phyloP scores from a whole-genome alignment of 2,888 invertebrate species.

The Ormyrus thymus region DNA sequence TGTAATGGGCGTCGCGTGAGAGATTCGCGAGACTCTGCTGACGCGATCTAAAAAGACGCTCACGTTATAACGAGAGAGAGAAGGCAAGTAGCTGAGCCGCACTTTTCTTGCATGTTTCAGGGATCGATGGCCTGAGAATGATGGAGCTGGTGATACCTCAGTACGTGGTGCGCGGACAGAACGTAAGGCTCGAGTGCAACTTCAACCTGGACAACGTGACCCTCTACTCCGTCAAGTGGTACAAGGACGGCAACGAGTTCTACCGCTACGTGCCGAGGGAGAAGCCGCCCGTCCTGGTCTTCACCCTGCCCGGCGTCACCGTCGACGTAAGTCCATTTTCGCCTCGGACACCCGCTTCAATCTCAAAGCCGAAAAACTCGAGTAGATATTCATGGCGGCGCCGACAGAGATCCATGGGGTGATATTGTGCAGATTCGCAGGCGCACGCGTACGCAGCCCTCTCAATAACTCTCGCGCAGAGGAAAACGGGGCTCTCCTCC shows the following conservation, averaged over 20 bases:
- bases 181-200: slow-evolving; percentile 86
- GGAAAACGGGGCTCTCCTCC: not conserved
- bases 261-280: slow-evolving; percentile 91
- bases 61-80: slow-evolving; percentile 20
- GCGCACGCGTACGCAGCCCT: not conserved
- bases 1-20: slow-evolving; percentile 54
- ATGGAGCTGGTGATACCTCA: slow-evolving; percentile 88
- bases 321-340: slow-evolving; percentile 84
- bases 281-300: slow-evolving; percentile 87
- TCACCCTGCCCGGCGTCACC: slow-evolving; percentile 86
- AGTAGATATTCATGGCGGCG: too few species aligned
- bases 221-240: slow-evolving; percentile 93
- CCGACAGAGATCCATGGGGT: too few species aligned
- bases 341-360: too few species aligned
- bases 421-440: not conserved
- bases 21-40: slow-evolving; percentile 55
- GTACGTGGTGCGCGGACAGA: slow-evolving; percentile 87
- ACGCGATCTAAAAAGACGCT: slow-evolving; percentile 54
- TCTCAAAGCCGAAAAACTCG: too few species aligned
- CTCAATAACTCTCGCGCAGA: too few species aligned
- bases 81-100: not conserved
- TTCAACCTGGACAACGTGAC: slow-evolving; percentile 89
- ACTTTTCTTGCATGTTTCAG: slow-evolving; percentile 36
- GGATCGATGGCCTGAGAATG: slow-evolving; percentile 78
- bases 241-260: slow-evolving; percentile 93